A percentile compares a stretch with the other conserved stretches of the same genome.
Evolutionary conservation across 2,113 vertebrate species (phyloP).

Genomic region (Dasyornis broadbenti): DNA sequence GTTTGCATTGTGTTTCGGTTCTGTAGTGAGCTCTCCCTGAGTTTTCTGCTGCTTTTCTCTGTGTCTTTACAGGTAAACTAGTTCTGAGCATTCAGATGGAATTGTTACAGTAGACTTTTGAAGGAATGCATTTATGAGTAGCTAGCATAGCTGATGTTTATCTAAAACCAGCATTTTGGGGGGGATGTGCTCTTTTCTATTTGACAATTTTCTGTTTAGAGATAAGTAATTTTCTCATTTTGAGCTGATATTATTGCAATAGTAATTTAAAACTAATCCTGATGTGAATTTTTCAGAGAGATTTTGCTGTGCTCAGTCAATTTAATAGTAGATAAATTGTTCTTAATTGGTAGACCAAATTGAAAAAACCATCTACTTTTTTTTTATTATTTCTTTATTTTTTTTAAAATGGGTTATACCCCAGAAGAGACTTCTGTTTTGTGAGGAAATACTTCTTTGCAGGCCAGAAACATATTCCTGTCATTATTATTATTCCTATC

Average conservation of each 20-base stretch:
- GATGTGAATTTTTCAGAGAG: not conserved
- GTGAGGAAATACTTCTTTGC: constrained; percentile 7
- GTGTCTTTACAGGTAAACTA: constrained; percentile 15
- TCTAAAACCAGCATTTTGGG: not conserved
- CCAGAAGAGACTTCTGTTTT: constrained; percentile 2
- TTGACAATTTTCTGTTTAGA: not conserved
- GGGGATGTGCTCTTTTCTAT: not conserved
- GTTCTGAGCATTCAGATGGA: not conserved
- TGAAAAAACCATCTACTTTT: not conserved
- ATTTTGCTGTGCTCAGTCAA: not conserved
- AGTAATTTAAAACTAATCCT: not conserved
- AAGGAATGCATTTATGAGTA: not conserved
- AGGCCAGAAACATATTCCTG: constrained; percentile 4
- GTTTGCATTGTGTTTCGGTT: not conserved
- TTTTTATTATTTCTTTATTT: not conserved
- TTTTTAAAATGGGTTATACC: not conserved
- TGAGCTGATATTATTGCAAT: not conserved
- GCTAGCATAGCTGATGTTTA: not conserved
- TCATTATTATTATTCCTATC: not conserved
- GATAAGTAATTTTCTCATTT: not conserved
- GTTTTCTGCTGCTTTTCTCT: constrained; percentile 3
- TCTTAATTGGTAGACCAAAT: constrained; percentile 7
- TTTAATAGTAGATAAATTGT: not conserved
- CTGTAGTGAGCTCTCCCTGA: not conserved
- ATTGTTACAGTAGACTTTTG: not conserved